Evolutionary conservation across 2,888 invertebrate genomes (phyloP).

Genomic region (Pycnomerus fuliginosus): DNA sequence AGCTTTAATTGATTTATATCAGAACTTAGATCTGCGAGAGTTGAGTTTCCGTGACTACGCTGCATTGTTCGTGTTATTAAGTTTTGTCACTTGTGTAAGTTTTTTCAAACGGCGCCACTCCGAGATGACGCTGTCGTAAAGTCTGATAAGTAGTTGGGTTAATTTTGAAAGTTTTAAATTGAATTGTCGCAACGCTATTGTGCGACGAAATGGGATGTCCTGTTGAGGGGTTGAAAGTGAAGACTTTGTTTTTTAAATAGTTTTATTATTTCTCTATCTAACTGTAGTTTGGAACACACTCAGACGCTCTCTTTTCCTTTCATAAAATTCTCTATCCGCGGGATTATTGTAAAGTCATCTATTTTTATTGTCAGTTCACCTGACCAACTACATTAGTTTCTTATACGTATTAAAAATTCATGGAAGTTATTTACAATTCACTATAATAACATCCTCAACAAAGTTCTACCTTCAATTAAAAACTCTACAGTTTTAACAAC

Average conservation of each 20-base stretch:
- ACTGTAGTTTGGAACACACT: conserved; percentile 42
- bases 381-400: conserved; percentile 27
- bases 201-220: neutral
- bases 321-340: conserved; percentile 34
- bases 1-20: no score
- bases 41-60: no score
- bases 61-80: no score
- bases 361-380: conserved; percentile 42
- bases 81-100: no score
- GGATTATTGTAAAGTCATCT: conserved; percentile 13
- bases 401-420: conserved; percentile 23
- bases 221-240: neutral
- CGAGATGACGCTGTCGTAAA: no score
- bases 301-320: conserved; percentile 34
- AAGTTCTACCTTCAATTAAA: no score
- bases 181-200: neutral
- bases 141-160: conserved; percentile 3
- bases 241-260: conserved; percentile 42
- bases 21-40: no score
- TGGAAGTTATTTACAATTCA: conserved; percentile 23
- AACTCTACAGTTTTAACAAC: no score
- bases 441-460: no score
- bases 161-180: conserved; percentile 2
- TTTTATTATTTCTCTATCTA: conserved; percentile 44
- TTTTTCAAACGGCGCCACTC: no score